Evolutionary conservation across 2,113 vertebrate species (phyloP).

Genomic region (Paramisgurnus dabryanus): DNA sequence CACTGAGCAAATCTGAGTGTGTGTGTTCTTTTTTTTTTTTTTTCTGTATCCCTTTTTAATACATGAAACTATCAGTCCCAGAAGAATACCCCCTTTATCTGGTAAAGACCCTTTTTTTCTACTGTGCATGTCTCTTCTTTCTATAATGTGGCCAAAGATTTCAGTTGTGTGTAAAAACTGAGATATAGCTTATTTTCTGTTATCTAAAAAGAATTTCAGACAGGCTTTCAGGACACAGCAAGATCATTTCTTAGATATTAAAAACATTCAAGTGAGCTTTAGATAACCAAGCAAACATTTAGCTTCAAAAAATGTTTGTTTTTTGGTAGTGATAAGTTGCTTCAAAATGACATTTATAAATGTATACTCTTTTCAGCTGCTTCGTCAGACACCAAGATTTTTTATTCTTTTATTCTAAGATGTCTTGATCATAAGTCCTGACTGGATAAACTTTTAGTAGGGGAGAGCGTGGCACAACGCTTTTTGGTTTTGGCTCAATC

Average conservation of each 20-base stretch:
- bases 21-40: background rate
- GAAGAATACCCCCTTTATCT: background rate
- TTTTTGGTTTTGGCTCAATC: no score
- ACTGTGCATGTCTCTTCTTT: constrained; percentile 11
- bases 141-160: background rate
- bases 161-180: background rate
- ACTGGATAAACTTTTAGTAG: no score
- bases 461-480: no score
- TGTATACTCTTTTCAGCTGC: no score
- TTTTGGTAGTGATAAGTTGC: no score
- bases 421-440: no score
- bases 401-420: no score
- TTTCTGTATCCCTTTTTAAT: background rate
- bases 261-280: background rate
- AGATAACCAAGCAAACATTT: background rate
- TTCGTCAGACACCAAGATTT: no score
- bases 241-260: background rate
- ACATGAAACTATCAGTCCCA: constrained; percentile 27
- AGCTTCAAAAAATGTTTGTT: background rate
- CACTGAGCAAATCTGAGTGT: background rate
- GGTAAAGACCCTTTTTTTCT: background rate
- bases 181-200: no score
- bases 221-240: background rate
- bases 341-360: no score
- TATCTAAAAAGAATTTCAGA: background rate